Base-by-base conservation (phyloP, 1,140 invertebrate species). In the Panulirus ornatus region DNA sequence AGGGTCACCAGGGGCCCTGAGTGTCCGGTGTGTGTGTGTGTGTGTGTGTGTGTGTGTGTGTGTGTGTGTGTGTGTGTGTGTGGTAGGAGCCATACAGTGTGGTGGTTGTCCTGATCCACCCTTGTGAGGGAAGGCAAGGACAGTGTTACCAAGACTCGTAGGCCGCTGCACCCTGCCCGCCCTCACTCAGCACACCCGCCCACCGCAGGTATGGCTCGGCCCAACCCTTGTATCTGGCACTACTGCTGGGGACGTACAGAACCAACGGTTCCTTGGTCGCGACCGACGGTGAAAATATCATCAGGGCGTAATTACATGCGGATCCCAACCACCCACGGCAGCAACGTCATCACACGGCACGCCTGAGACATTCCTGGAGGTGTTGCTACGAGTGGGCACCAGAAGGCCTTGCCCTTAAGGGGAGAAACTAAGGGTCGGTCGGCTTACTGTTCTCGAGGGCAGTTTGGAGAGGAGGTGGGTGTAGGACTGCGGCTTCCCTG, bases 71-170 rank as follows among this genome's bases (percentile, higher is more conserved):
- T 47, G 76, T n/a, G n/a, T n/a, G n/a, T n/a, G n/a, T n/a, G n/a
- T n/a, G n/a, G 51, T 54, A 51, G 44, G 42, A 79, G 51, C 76
- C 76, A 79, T 79, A 79, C 44, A 79, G 76, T 11, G 76, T 51
- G 76, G n/a, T 40, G 44, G 44, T 47, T 79, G 76, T 79, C 22
- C 44, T 47, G 38, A 76, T 1, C 27, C 8, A 27, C 58, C 58
- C 22, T 27, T 1, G 58, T 27, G 78, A 81, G 78, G 47, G 30
- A 81, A 44, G 76, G 30, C 42, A 5, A 27, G 58, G 78, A 19
- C 78, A 81, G 36, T 58, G 78, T 81, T 81, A 58, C 78, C 78
- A 81, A 30, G 11, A 22, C 58, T 66, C 58, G n/a, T 30, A 58
- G 47, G 47, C n/a, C 47, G 36, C 16, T n/a, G 19, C 47, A 30